Evolutionary conservation across 1,140 invertebrate genomes (phyloP), one percentile per base, ranked within the genome.

Genomic region (Sinella curviseta): DNA sequence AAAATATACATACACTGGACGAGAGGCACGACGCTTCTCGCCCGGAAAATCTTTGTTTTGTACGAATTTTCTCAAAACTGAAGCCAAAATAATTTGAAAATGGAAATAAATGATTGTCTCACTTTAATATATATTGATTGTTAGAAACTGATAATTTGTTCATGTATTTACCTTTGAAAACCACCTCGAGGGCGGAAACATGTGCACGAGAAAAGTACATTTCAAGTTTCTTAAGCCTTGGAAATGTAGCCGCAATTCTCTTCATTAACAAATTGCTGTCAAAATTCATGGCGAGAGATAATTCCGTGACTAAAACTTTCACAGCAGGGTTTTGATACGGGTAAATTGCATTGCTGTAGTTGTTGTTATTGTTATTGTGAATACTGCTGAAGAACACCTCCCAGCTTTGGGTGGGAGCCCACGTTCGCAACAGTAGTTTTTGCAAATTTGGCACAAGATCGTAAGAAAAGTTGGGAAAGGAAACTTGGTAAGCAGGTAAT

Each of bases 221-320:
- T 54, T 75, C 74, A 4, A 75, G 39, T 20, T 20, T 54, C 31
- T 26, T 36, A 31, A 75, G n/a, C 1, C 16, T n/a, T 24, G 39
- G 8, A 30, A 75, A 75, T 16, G 39, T 75, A 2, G 34, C 34
- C n/a, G 74, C 24, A 26, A 75, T 30, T 48, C 74, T 36, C 28
- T 30, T 75, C 36, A 75, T 75, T 1, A 75, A 17, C 2, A 26
- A 26, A 12, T 14, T 16, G 28, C 26, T 48, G 24, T 75, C 74
- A 24, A 75, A 75, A 48, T 75, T 75, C 74, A 75, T 75, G 24
- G 74, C 74, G n/a, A 75, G 39, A 3, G 74, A 75, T 16, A 75
- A 26, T 16, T 36, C 74, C 4, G 74, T 75, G 3, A 48, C 74
- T 48, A 36, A 36, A 28, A 75, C 24, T 14, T 75, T 75, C 24